Conservation (phyloP, 2,113 vertebrate species). For the Callipepla californica region DNA sequence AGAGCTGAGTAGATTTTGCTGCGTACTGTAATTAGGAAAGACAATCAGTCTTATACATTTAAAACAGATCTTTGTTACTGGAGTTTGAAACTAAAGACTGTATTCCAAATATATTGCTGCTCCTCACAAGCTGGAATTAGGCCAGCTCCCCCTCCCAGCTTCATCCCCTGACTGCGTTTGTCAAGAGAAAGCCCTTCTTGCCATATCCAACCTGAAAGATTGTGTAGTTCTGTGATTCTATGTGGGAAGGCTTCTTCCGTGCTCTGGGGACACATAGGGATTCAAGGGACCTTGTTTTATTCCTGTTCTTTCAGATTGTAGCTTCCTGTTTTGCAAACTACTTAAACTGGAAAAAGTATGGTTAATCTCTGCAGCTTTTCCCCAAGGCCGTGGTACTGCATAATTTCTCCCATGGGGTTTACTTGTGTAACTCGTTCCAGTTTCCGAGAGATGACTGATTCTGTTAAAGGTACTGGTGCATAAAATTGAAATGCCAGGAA, state of each 20-base stretch:
- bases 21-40: not conserved
- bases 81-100: not conserved
- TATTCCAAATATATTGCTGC: not conserved
- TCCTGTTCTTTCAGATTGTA: not conserved
- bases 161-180: accelerated
- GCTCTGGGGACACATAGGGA: not conserved
- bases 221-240: too few species aligned
- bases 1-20: not conserved
- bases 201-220: too few species aligned
- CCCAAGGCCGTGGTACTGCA: not conserved
- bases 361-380: not conserved
- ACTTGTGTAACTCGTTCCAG: not conserved
- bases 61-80: not conserved
- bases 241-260: not conserved
- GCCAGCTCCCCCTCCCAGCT: not conserved
- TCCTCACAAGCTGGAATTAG: not conserved
- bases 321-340: not conserved
- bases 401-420: not conserved
- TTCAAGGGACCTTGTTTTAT: not conserved
- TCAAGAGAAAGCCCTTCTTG: not conserved
- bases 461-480: not conserved
- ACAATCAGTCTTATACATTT: slow-evolving; percentile 3
- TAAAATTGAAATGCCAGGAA: slow-evolving; percentile 53
- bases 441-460: slow-evolving; percentile 41
- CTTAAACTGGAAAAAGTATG: not conserved